These are phyloP conservation scores for Potamarius usumacintae DNA, from an alignment of 2,113 vertebrate genomes.

Conservation along the genomic window DNA sequence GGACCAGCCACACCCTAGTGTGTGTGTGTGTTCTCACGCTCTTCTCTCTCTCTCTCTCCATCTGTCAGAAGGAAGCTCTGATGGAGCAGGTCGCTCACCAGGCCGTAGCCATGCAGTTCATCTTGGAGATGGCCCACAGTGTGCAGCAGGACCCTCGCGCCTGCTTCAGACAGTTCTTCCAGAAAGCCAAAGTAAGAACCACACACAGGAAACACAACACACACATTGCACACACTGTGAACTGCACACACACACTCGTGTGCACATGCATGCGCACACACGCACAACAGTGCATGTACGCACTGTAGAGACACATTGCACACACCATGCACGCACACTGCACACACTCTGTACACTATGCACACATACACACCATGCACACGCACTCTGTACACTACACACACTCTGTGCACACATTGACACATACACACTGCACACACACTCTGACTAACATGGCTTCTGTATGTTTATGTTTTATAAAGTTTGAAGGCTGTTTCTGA, in stretches of 20 bases:
- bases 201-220: not conserved
- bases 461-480: not conserved
- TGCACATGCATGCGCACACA: too few relatives aligned
- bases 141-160: slow-evolving; percentile 90
- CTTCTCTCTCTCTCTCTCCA: not conserved
- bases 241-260: too few relatives aligned
- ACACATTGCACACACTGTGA: not conserved
- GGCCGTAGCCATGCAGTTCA: slow-evolving; percentile 96
- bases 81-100: slow-evolving; percentile 99
- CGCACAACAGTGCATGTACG: too few relatives aligned
- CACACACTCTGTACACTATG: too few relatives aligned
- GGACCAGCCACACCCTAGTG: not conserved
- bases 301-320: too few relatives aligned
- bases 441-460: too few relatives aligned
- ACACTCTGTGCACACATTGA: too few relatives aligned
- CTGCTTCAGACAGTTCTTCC: slow-evolving; percentile 95
- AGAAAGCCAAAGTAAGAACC: slow-evolving; percentile 92
- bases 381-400: too few relatives aligned
- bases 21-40: not conserved
- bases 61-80: slow-evolving; percentile 86
- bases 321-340: too few relatives aligned
- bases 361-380: too few relatives aligned
- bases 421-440: too few relatives aligned
- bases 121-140: slow-evolving; percentile 92
- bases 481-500: not conserved